Evolutionary conservation across 2,113 vertebrate genomes (phyloP).

Genomic region (Procapra przewalskii): DNA sequence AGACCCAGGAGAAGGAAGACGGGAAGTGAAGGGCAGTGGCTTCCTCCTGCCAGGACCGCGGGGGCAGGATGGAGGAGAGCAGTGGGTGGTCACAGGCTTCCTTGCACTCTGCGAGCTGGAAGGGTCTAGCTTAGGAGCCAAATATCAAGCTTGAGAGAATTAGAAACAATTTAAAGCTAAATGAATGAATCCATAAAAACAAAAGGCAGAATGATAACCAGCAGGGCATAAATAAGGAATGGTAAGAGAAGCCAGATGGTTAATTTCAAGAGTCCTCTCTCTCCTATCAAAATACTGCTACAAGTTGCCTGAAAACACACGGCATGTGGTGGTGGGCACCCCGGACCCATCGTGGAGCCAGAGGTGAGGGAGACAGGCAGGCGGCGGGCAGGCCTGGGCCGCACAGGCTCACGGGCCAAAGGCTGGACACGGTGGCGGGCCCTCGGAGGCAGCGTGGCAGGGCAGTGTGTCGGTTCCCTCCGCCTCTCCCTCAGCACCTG

Average conservation of each 20-base stretch:
- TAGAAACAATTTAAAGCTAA: background rate
- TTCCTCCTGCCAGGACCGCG: background rate
- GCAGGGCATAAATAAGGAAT: rapidly evolving
- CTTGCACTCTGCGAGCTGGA: rapidly evolving
- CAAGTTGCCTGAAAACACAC: background rate
- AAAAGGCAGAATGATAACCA: rapidly evolving
- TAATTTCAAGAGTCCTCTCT: background rate
- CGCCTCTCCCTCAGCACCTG: rapidly evolving
- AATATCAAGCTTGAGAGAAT: rapidly evolving
- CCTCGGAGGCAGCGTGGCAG: background rate
- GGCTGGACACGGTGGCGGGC: background rate
- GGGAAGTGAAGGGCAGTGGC: background rate
- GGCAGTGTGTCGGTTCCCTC: background rate
- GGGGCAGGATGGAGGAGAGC: background rate
- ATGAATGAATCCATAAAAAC: background rate
- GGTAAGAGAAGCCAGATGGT: rapidly evolving
- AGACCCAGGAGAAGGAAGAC: too few species aligned
- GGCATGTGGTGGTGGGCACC: background rate
- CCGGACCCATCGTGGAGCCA: rapidly evolving
- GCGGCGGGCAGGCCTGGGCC: background rate
- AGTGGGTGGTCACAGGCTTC: rapidly evolving
- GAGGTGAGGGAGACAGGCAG: background rate
- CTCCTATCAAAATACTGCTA: background rate
- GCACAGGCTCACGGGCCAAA: background rate
- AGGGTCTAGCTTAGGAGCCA: background rate